phyloP scores from a whole-genome alignment of 1,140 invertebrate species.

The Philotrypesis tridentata region DNA sequence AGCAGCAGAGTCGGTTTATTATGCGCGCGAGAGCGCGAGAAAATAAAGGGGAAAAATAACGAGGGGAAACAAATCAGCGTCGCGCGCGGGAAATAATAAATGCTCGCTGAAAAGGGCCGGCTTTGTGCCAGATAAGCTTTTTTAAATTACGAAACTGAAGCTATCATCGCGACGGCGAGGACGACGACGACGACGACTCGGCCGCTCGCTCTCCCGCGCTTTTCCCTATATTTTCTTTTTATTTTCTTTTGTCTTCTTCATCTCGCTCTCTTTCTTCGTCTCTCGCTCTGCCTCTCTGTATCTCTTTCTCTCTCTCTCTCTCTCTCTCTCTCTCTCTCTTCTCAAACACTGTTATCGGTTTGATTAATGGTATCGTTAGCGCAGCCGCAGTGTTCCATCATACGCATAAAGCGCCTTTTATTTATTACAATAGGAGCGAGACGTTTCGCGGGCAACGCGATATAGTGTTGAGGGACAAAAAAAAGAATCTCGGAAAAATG shows the following conservation, averaged over 20 bases:
- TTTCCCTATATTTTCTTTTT: not conserved
- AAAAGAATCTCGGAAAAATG: not conserved
- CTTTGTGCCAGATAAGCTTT: conserved; percentile 47
- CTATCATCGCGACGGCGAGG: conserved; percentile 29
- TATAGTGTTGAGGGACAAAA: conserved; percentile 3
- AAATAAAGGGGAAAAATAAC: conserved; percentile 28
- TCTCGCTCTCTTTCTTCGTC: conserved; percentile 4
- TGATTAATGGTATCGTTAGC: conserved; percentile 49
- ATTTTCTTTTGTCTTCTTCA: too few species aligned
- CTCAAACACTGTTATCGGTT: conserved; percentile 38
- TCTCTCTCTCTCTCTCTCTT: conserved; percentile 22
- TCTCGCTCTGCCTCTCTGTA: not conserved
- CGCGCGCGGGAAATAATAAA: conserved; percentile 44
- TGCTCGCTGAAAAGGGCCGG: conserved; percentile 32
- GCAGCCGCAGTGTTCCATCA: conserved; percentile 25
- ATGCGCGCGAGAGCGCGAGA: not conserved
- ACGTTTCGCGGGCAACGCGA: conserved; percentile 1
- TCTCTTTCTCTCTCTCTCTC: not conserved
- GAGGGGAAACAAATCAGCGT: conserved; percentile 40
- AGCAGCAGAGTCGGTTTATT: conserved; percentile 14
- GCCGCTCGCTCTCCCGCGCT: not conserved
- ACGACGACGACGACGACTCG: too few species aligned
- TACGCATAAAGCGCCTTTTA: conserved; percentile 34
- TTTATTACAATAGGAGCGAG: conserved; percentile 39
- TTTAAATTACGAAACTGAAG: conserved; percentile 48